Base-by-base conservation (phyloP, 1,140 invertebrate genomes). In the Penaeus japonicus region DNA sequence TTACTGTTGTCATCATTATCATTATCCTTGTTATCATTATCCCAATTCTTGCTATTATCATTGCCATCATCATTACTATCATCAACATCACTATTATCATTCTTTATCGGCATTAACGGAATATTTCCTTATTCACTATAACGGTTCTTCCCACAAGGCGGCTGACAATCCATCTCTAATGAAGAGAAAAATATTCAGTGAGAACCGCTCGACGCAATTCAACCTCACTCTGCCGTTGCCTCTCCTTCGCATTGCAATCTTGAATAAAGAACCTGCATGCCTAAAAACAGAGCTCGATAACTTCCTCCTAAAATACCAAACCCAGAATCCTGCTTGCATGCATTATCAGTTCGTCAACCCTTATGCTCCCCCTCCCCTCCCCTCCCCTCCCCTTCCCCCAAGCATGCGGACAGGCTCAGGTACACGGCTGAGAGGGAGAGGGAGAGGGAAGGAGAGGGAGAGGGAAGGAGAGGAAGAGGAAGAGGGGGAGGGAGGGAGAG, bases 391-490 rank as follows among this genome's bases (percentile, higher is more conserved):
- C 35, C 54, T 32, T 78, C 75, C 30, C 10, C 10, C 62, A 70
- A 20, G 22, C 22, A 22, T 39, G 35, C 77, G 54, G 77, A 35
- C 54, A 47, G 32, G 75, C n/a, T n/a, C 39, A 47, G 39, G 39
- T 12, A 47, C 39, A 47, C 39, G 39, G 39, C 39, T 12, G 39
- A 47, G 39, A 7, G 39, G 12, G 39, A n/a, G 30, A 22, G 75
- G 39, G 75, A 78, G 75, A 78, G 75, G 24, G 75, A 78, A 32
- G 39, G 75, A 78, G 75, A 78, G 75, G 39, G 75, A 78, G 75
- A 78, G 75, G 39, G 75, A 78, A 32, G 39, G 75, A 78, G 75
- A 78, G 75, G 39, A 32, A 78, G 75, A 78, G 75, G 39, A 32
- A 78, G 75, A 78, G 75, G 39, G 75, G 39, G 75, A 78, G 75